phyloP scores from a whole-genome alignment of 2,888 invertebrate genomes.

The Parapristionchus giblindavisi region DNA sequence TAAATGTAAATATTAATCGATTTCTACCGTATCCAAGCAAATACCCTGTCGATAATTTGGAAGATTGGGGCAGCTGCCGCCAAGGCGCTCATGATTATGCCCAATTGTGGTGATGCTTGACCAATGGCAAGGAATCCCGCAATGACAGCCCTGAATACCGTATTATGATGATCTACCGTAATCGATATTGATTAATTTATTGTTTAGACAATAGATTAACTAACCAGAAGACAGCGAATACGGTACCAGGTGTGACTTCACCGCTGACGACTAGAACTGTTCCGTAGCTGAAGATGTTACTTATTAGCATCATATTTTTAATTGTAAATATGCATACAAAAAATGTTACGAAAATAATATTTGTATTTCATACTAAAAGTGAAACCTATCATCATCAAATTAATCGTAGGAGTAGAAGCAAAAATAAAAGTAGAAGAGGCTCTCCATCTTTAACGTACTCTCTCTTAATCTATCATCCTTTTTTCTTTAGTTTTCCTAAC shows the following conservation, averaged over 20 bases:
- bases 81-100: constrained; percentile 81
- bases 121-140: constrained; percentile 40
- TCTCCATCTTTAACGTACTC: too few species aligned
- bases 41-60: constrained; percentile 72
- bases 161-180: too few species aligned
- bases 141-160: constrained; percentile 34
- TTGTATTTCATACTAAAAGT: background rate
- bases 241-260: constrained; percentile 47
- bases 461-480: too few species aligned
- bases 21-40: too few species aligned
- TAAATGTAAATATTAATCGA: background rate
- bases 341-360: too few species aligned
- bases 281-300: constrained; percentile 45
- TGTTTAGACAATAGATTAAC: constrained; percentile 56
- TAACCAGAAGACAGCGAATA: constrained; percentile 71
- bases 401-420: too few species aligned
- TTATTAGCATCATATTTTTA: too few species aligned
- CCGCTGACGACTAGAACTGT: constrained; percentile 49
- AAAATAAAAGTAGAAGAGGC: too few species aligned
- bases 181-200: too few species aligned
- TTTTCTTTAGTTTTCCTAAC: too few species aligned
- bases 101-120: constrained; percentile 83
- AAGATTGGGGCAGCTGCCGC: constrained; percentile 78
- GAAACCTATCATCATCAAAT: too few species aligned
- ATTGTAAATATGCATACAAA: too few species aligned